phyloP scores from a whole-genome alignment of 1,140 invertebrate genomes.

The Saxidomus purpurata region DNA sequence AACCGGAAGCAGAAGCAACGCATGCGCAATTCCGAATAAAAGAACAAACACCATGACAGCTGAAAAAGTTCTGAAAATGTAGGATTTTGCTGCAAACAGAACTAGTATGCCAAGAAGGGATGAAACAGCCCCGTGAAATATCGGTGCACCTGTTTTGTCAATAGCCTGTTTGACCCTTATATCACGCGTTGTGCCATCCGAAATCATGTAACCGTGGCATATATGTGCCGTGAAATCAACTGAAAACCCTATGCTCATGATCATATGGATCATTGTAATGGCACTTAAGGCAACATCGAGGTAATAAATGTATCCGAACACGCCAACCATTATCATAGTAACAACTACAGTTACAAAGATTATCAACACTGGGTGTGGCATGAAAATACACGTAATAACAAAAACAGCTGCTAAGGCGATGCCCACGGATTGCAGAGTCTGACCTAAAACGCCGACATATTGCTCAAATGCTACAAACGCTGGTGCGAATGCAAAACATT shows the following conservation, averaged over 20 bases:
- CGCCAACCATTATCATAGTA: slow-evolving; percentile 97
- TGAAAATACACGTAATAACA: slow-evolving; percentile 97
- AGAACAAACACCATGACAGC: slow-evolving; percentile 99
- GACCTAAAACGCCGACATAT: slow-evolving; percentile 96
- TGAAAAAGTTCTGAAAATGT: slow-evolving; percentile 99
- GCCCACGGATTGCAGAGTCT: slow-evolving; percentile 96
- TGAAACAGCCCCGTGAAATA: slow-evolving; percentile 96
- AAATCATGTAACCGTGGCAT: slow-evolving; percentile 98
- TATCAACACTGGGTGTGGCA: slow-evolving; percentile 97
- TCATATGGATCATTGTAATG: slow-evolving; percentile 99
- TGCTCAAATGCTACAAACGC: slow-evolving; percentile 86
- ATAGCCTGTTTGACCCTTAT: slow-evolving; percentile 95
- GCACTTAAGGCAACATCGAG: slow-evolving; percentile 98
- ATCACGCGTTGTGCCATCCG: slow-evolving; percentile 83
- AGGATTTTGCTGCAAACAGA: slow-evolving; percentile 95
- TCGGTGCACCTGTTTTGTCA: slow-evolving; percentile 96
- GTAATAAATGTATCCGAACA: slow-evolving; percentile 98
- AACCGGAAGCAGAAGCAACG: slow-evolving; percentile 96
- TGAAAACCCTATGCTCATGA: slow-evolving; percentile 99
- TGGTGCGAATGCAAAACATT: slow-evolving; percentile 73
- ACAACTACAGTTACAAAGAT: slow-evolving; percentile 98
- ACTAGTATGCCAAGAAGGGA: slow-evolving; percentile 97
- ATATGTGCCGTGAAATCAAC: slow-evolving; percentile 99
- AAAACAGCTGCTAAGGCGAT: slow-evolving; percentile 98
- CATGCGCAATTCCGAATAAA: slow-evolving; percentile 97